Evolutionary conservation across 1,140 invertebrate genomes (phyloP), one percentile per base, ranked within the genome.

Genomic region (Arctopsyche grandis): DNA sequence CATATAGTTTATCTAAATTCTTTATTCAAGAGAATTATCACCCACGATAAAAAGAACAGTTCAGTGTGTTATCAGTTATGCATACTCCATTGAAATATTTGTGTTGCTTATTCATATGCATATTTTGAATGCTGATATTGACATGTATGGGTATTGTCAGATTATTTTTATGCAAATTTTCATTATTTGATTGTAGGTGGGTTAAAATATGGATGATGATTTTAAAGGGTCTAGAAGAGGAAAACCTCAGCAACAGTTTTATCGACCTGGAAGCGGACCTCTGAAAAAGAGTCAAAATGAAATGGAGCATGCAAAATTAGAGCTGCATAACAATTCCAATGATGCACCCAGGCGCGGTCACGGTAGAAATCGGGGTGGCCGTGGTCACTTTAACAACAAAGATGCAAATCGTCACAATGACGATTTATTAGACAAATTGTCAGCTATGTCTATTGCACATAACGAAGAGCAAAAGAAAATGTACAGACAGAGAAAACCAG

Each of bases 241-340:
- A 83, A 89, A 88, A 86, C 87, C 87, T 82, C 88, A 87, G 85
- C 87, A 88, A 84, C 86, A 88, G 82, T 84, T 88, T 66, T 89
- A 89, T 77, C 87, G 86, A 83, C 87, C 87, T 83, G 87, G 87
- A 82, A 88, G 87, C 85, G 88, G 88, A 38, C 87, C 87, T 75
- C 83, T 88, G 63, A 87, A 87, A 83, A 85, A 87, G 21, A 77
- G 52, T 19, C 79, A 77, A 7, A 79, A 82, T 9, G 79, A 82
- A 0, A 66, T 78, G 14, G 81, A 82, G 9, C 69, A 71, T 16
- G 80, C 46, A 4, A 85, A 86, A 81, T 69, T 84, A 82, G 85
- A 87, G 78, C 77, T 60, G 26, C 79, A 69, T 10, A 85, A 84
- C 74, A 75, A 80, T 80, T 71, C 81, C 80, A 73, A 83, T 22